Evolutionary conservation across 2,888 invertebrate species (phyloP).

Genomic region (Anticlea derivata): DNA sequence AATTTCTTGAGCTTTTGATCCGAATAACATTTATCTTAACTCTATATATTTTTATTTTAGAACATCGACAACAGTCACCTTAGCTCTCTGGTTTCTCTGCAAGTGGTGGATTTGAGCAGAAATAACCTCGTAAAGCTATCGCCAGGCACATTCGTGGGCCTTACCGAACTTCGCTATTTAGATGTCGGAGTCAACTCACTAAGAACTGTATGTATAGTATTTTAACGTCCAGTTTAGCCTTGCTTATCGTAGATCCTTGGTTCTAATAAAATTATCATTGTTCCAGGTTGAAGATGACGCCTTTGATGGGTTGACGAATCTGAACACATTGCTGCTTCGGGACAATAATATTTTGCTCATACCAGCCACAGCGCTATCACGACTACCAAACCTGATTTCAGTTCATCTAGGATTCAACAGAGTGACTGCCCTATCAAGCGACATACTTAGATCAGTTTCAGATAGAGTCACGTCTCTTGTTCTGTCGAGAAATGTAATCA

Average conservation of each 20-base stretch:
- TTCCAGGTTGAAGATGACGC: slow-evolving; percentile 93
- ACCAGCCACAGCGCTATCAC: slow-evolving; percentile 91
- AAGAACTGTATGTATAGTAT: slow-evolving; percentile 87
- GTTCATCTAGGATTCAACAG: slow-evolving; percentile 93
- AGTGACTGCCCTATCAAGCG: slow-evolving; percentile 92
- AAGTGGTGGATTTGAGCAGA: slow-evolving; percentile 91
- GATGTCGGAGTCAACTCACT: slow-evolving; percentile 94
- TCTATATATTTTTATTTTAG: slow-evolving; percentile 67
- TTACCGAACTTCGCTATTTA: slow-evolving; percentile 88
- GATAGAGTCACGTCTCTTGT: slow-evolving; percentile 89
- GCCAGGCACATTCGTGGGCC: slow-evolving; percentile 91
- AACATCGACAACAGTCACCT: slow-evolving; percentile 90
- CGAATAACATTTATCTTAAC: too few relatives aligned
- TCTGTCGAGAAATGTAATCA: slow-evolving; percentile 92
- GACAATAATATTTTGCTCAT: slow-evolving; percentile 95
- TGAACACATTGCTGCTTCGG: slow-evolving; percentile 90
- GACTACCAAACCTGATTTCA: slow-evolving; percentile 88
- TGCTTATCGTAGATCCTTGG: not conserved
- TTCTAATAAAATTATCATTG: slow-evolving; percentile 9
- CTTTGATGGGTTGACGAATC: slow-evolving; percentile 90
- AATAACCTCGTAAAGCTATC: slow-evolving; percentile 93
- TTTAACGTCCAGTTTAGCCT: not conserved
- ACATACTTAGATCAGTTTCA: slow-evolving; percentile 89
- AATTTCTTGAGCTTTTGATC: not conserved
- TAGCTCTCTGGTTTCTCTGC: slow-evolving; percentile 86